phyloP scores from a whole-genome alignment of 2,113 vertebrate species.

The Zeus faber region DNA sequence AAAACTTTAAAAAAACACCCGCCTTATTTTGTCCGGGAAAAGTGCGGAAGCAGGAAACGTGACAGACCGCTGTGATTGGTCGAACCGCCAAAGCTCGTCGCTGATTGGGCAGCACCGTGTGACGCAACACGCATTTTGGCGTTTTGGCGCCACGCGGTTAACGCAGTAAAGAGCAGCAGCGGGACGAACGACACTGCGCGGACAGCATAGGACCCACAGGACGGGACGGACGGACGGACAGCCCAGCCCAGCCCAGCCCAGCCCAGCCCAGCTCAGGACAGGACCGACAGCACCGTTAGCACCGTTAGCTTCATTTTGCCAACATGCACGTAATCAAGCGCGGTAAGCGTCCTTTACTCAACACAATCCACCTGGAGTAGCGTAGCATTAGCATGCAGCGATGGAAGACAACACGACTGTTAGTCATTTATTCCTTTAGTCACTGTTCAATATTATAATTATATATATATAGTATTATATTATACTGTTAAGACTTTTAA shows the following conservation, averaged over 20 bases:
- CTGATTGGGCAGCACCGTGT: constrained; percentile 54
- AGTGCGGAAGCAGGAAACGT: not conserved
- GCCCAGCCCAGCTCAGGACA: not conserved
- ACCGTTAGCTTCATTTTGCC: too few relatives aligned
- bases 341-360: constrained; percentile 67
- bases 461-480: not conserved
- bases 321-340: constrained; percentile 92
- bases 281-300: too few relatives aligned
- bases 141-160: not conserved
- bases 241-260: not conserved
- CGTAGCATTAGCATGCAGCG: too few relatives aligned
- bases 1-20: constrained; percentile 32
- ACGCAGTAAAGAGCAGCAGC: not conserved
- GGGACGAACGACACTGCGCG: not conserved
- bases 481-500: not conserved
- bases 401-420: too few relatives aligned
- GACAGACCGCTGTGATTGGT: constrained; percentile 36
- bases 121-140: not conserved
- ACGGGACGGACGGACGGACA: too few relatives aligned
- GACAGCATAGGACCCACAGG: too few relatives aligned
- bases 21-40: constrained; percentile 39
- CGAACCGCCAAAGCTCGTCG: not conserved
- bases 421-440: not conserved
- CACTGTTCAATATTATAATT: not conserved
- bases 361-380: too few relatives aligned